A percentile compares a stretch with the other conserved stretches of the same genome.
Conservation (phyloP, 2,113 vertebrate species). For the Pardalotus punctatus region DNA sequence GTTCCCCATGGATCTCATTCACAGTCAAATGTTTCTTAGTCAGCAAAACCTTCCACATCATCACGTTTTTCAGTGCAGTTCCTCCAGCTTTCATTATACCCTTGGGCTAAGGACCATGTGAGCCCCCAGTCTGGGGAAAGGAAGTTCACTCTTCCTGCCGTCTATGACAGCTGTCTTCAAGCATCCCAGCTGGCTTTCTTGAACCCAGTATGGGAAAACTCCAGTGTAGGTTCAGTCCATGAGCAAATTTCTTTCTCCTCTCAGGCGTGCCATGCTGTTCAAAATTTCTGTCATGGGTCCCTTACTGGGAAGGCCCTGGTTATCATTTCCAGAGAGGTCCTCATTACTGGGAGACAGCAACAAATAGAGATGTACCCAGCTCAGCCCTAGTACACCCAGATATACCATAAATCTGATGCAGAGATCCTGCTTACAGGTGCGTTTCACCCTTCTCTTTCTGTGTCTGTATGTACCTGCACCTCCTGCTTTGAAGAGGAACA, state of each 20-base stretch:
- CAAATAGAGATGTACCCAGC: neutral
- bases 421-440: neutral
- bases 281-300: neutral
- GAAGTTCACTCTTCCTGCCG: constrained; percentile 54
- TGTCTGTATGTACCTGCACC: neutral
- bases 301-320: neutral
- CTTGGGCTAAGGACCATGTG: constrained; percentile 33
- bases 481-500: neutral
- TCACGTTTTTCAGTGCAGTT: neutral
- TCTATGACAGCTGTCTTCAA: constrained; percentile 33
- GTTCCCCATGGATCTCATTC: constrained; percentile 8
- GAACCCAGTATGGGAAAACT: neutral
- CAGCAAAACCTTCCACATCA: constrained; percentile 25
- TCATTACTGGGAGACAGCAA: neutral
- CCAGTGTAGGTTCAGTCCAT: neutral
- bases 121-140: constrained; percentile 4
- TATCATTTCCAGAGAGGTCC: neutral
- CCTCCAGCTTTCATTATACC: constrained; percentile 30
- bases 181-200: constrained; percentile 21
- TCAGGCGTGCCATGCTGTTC: neutral
- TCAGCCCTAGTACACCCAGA: neutral
- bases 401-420: neutral
- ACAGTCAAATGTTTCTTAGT: constrained; percentile 9
- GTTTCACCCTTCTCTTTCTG: neutral
- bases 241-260: neutral